Evolutionary conservation across 2,797 vertebrate genomes (phyloP).

Genomic region (Lepus oiostolus): DNA sequence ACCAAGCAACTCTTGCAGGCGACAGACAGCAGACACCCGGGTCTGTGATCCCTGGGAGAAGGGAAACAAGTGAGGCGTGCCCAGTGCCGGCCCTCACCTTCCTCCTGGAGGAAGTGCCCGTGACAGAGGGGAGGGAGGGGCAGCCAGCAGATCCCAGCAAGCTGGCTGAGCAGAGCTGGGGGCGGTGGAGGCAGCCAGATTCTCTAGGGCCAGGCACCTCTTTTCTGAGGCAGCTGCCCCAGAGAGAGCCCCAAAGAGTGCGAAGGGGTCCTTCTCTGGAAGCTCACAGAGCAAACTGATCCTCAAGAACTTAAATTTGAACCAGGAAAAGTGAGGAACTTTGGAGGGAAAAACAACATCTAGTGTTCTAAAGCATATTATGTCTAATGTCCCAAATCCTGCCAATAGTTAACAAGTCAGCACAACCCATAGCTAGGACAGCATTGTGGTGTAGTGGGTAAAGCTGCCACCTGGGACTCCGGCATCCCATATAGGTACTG

Average conservation of each 20-base stretch:
- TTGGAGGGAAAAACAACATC: constrained; percentile 56
- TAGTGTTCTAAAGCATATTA: not conserved
- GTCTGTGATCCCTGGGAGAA: not conserved
- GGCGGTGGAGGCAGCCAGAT: not conserved
- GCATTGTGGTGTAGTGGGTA: too few relatives aligned
- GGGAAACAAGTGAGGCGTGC: not conserved
- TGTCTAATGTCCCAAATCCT: constrained; percentile 18
- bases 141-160: not conserved
- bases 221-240: not conserved
- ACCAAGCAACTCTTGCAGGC: constrained; percentile 14
- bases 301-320: not conserved
- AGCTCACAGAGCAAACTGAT: not conserved
- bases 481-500: too few relatives aligned
- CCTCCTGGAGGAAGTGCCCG: not conserved
- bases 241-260: not conserved
- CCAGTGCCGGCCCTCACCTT: not conserved
- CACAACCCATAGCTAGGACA: not conserved
- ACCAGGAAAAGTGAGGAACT: constrained; percentile 49
- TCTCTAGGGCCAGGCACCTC: not conserved
- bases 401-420: not conserved
- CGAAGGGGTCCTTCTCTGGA: not conserved
- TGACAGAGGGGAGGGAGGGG: not conserved
- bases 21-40: not conserved
- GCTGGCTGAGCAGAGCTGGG: not conserved
- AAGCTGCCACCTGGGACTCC: too few relatives aligned